Evolutionary conservation across 2,113 vertebrate genomes (phyloP), one percentile per base, ranked within the genome.

Genomic region (Cygnus atratus): DNA sequence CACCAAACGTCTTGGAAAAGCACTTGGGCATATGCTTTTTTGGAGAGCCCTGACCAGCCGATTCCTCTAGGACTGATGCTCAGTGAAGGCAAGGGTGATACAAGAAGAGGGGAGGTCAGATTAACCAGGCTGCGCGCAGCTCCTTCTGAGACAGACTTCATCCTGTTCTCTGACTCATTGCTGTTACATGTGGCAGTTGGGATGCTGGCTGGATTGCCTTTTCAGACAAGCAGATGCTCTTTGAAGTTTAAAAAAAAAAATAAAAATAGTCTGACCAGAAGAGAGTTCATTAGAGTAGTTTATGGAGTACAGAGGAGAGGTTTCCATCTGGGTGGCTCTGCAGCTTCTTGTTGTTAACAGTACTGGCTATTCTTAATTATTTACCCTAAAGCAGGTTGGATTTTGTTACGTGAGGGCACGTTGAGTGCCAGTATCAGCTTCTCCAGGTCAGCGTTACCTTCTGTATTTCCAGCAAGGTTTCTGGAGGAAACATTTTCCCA

Each of bases 161-260:
- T 62, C 87, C 65, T 35, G 8, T 81, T 84, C 75, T 79, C 70
- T 87, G 93, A 89, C 81, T 93, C 84, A 61, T 46, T 2, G 1
- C 59, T 26, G 18, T 82, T 92, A 87, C 75, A 41, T 65, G 1
- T 58, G 54, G 39, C 54, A 70, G 26, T 90, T 76, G 72, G 58
- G 48, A 35, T 75, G 74, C 63, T 89, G 81, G 39, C 63, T 93
- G 35, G 26, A 37, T 77, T 39, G 75, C 48, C 58, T 94, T 91
- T 96, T 90, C 62, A 90, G 58, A 55, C 54, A 73, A 78, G 58
- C 73, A 78, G 59, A 62, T 91, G 61, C 39, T 91, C 85, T 93
- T 91, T 83, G 92, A 96, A 91, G 90, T 18, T 48, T 3, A 3
- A 48, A 48, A 44, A 48, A 44, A 46, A 48, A 74, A 63, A 41